These are phyloP conservation scores for Mycteria americana DNA, from an alignment of 2,797 vertebrate species.

Conservation along the genomic window DNA sequence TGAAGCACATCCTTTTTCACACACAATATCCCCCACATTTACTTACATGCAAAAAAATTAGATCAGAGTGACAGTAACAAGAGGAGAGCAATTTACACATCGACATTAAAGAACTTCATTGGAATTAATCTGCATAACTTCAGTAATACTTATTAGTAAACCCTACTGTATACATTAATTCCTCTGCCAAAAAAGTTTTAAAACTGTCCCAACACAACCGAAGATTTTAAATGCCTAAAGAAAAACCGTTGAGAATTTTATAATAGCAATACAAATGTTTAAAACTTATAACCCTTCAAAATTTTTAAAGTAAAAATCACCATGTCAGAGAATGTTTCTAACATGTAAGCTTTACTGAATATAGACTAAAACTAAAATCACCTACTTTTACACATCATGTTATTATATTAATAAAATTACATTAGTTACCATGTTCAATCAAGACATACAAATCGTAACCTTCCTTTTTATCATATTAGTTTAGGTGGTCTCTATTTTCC, in stretches of 20 bases:
- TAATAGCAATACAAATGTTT: neutral
- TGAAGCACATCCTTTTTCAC: constrained; percentile 1
- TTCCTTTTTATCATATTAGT: neutral
- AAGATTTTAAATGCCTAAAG: neutral
- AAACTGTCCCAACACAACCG: neutral
- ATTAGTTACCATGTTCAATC: neutral
- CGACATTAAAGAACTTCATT: neutral
- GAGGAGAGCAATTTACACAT: neutral
- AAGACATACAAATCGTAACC: neutral
- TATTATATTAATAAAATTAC: neutral
- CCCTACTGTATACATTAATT: neutral
- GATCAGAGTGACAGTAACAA: neutral
- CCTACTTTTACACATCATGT: neutral
- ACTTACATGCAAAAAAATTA: neutral
- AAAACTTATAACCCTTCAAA: neutral
- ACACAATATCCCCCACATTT: neutral
- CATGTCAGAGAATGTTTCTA: neutral
- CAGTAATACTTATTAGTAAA: constrained; percentile 9
- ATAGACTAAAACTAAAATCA: neutral
- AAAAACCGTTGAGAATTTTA: neutral
- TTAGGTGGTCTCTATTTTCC: neutral
- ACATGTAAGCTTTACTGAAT: neutral
- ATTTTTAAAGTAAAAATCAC: neutral
- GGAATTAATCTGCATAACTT: constrained; percentile 3
- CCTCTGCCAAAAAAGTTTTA: neutral